phyloP scores from a whole-genome alignment of 2,113 vertebrate genomes.

The Cebus imitator region DNA sequence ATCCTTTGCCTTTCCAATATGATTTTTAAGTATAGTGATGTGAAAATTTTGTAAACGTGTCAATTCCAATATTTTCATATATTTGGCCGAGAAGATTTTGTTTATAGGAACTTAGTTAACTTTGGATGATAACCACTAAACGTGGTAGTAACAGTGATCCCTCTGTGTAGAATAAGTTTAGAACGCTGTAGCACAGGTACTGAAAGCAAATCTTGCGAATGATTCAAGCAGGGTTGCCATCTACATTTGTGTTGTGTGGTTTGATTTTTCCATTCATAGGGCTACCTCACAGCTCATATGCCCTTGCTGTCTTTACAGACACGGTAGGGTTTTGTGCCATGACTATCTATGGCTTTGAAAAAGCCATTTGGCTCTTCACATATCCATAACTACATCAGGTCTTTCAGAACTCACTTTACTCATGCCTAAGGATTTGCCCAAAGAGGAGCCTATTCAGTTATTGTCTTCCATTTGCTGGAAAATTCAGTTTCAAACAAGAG shows the following conservation, averaged over 20 bases:
- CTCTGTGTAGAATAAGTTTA: background rate
- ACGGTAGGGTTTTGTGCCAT: background rate
- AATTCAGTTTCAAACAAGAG: slow-evolving; percentile 23
- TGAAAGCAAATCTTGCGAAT: background rate
- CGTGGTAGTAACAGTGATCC: background rate
- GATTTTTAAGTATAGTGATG: slow-evolving; percentile 3
- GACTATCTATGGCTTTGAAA: background rate
- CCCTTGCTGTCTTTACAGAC: background rate
- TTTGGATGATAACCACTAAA: background rate
- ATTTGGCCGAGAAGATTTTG: background rate
- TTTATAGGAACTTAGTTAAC: background rate
- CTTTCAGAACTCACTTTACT: slow-evolving; percentile 25
- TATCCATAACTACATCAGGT: background rate
- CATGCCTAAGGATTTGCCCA: background rate
- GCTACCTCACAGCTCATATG: background rate
- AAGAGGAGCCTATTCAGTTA: background rate
- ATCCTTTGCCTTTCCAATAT: background rate
- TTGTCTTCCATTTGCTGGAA: slow-evolving; percentile 16
- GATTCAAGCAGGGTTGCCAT: background rate
- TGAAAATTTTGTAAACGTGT: background rate
- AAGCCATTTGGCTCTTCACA: background rate
- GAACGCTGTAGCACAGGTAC: background rate
- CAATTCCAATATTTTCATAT: background rate
- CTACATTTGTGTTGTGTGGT: background rate
- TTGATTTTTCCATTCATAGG: background rate